phyloP scores from a whole-genome alignment of 1,140 invertebrate species.

The Oppia nitens region DNA sequence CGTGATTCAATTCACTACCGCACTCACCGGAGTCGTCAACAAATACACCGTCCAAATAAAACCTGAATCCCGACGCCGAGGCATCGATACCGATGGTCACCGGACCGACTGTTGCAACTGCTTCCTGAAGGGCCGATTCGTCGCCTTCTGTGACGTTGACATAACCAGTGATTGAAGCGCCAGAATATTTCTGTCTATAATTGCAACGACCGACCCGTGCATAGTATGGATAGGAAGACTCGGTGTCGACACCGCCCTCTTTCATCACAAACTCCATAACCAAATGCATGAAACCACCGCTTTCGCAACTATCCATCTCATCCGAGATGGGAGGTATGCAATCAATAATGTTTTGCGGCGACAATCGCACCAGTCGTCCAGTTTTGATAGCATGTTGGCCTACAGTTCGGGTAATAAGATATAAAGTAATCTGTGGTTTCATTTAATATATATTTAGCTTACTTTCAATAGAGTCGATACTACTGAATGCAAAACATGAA shows the following conservation, averaged over 20 bases:
- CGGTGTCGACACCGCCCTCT: constrained; percentile 36
- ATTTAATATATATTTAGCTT: constrained; percentile 22
- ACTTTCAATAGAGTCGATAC: constrained; percentile 18
- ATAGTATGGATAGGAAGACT: constrained; percentile 30
- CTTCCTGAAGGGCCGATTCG: constrained; percentile 32
- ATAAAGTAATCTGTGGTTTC: too few species aligned
- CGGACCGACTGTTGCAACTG: constrained; percentile 38
- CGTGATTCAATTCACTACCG: constrained; percentile 52
- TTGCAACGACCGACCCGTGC: constrained; percentile 38
- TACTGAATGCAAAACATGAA: constrained; percentile 31
- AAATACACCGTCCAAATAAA: constrained; percentile 50
- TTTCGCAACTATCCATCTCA: constrained; percentile 85
- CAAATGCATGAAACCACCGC: constrained; percentile 85
- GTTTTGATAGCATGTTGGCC: constrained; percentile 22
- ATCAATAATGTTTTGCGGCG: constrained; percentile 92
- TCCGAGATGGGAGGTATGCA: constrained; percentile 69
- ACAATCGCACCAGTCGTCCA: constrained; percentile 66
- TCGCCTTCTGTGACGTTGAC: constrained; percentile 13
- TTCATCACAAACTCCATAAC: constrained; percentile 42
- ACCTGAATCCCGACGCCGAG: constrained; percentile 39
- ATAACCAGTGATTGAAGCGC: constrained; percentile 17
- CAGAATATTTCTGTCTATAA: constrained; percentile 41
- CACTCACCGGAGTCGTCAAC: constrained; percentile 46
- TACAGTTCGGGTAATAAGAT: constrained; percentile 19
- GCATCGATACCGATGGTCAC: constrained; percentile 39